phyloP scores from a whole-genome alignment of 2,113 vertebrate genomes.

The Entelurus aequoreus region DNA sequence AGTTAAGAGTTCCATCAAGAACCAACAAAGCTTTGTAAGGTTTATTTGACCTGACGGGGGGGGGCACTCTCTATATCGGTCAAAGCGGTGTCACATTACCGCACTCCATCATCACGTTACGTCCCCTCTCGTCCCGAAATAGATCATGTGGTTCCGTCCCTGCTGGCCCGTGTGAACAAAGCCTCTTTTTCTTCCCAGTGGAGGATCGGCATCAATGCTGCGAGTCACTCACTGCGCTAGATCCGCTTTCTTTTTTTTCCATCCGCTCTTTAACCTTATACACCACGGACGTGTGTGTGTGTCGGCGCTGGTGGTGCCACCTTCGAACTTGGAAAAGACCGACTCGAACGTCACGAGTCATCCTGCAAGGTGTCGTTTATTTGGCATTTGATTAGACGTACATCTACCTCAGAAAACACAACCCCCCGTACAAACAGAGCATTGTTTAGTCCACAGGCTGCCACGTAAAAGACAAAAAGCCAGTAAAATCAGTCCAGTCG shows the following conservation, averaged over 20 bases:
- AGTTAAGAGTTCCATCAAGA: no score
- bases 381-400: slow-evolving; percentile 95
- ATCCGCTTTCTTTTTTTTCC: slow-evolving; percentile 45
- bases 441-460: slow-evolving; percentile 65
- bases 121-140: slow-evolving; percentile 21
- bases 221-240: no score
- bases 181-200: slow-evolving; percentile 38
- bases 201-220: slow-evolving; percentile 9
- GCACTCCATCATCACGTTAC: neutral
- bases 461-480: slow-evolving; percentile 69
- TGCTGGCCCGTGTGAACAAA: slow-evolving; percentile 44
- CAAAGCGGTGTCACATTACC: neutral
- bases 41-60: no score
- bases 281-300: no score
- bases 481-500: slow-evolving; percentile 37
- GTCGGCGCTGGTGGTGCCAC: no score
- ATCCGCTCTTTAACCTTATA: slow-evolving; percentile 2
- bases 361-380: slow-evolving; percentile 87
- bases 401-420: slow-evolving; percentile 78
- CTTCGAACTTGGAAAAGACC: no score
- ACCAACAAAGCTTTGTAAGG: no score
- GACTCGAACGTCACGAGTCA: slow-evolving; percentile 9
- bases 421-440: slow-evolving; percentile 46
- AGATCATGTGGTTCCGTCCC: slow-evolving; percentile 43
- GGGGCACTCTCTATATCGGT: neutral